Evolutionary conservation across 2,888 invertebrate species (phyloP).

Genomic region (Pristionchus exspectatus): DNA sequence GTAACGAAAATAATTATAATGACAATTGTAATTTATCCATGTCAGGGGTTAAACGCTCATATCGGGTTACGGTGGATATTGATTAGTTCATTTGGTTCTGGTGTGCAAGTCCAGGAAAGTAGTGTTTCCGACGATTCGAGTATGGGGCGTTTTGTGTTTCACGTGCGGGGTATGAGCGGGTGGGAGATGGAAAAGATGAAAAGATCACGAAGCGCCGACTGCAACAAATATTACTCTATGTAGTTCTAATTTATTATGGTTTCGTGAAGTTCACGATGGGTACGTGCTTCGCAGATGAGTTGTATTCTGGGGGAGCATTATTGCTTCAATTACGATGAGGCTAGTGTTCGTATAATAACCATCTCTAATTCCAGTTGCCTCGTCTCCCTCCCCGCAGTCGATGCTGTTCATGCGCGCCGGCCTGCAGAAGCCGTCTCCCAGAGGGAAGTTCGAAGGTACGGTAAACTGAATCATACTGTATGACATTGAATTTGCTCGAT

Average conservation of each 20-base stretch:
- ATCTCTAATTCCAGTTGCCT: neutral
- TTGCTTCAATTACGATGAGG: too few relatives aligned
- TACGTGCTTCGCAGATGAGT: too few relatives aligned
- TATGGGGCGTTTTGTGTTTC: neutral
- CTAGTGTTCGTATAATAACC: neutral
- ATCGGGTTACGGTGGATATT: neutral
- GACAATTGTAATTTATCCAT: too few relatives aligned
- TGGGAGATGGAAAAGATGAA: too few relatives aligned
- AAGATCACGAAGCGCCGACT: too few relatives aligned
- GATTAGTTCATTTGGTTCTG: neutral
- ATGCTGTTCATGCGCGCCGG: constrained; percentile 34
- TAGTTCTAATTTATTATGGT: too few relatives aligned
- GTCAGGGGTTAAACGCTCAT: too few relatives aligned
- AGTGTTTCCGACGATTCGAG: neutral
- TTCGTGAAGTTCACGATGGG: too few relatives aligned
- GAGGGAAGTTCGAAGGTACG: constrained; percentile 15
- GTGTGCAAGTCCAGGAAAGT: neutral
- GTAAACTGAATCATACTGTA: neutral
- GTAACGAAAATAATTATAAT: too few relatives aligned
- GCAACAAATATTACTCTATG: too few relatives aligned
- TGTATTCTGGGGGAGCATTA: too few relatives aligned
- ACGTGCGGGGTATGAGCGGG: neutral
- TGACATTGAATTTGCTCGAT: neutral
- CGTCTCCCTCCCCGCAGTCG: constrained; percentile 13
- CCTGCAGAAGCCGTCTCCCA: constrained; percentile 22